Conservation (phyloP, 1,140 invertebrate species). For the Halotydeus destructor region DNA sequence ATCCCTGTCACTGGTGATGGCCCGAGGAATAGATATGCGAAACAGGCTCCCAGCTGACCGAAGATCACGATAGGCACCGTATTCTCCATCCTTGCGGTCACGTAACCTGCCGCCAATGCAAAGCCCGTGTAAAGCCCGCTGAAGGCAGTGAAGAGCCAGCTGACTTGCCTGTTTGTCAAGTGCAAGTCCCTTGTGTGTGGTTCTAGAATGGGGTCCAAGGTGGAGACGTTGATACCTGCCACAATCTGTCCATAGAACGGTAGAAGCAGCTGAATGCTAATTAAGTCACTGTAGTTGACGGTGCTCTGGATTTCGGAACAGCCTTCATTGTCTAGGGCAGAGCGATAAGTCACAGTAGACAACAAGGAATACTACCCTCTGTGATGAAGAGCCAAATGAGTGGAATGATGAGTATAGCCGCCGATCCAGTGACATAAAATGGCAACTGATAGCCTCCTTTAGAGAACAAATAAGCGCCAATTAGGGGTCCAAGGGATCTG, state of each 20-base stretch:
- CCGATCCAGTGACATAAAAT: constrained; percentile 44
- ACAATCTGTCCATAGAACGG: constrained; percentile 40
- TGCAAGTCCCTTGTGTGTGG: constrained; percentile 36
- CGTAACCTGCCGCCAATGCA: constrained; percentile 46
- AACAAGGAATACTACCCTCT: not conserved
- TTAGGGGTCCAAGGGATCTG: constrained; percentile 48
- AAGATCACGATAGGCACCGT: constrained; percentile 36
- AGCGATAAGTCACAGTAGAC: not conserved
- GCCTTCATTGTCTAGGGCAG: not conserved
- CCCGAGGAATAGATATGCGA: constrained; percentile 41
- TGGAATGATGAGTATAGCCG: constrained; percentile 38
- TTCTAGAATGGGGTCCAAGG: constrained; percentile 50
- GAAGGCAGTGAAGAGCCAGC: constrained; percentile 45
- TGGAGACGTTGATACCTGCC: constrained; percentile 44
- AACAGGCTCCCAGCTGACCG: constrained; percentile 36
- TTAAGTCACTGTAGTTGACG: not conserved
- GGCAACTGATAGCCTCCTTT: constrained; percentile 48
- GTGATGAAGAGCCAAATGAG: constrained; percentile 26
- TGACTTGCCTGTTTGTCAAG: constrained; percentile 25
- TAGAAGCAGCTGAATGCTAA: constrained; percentile 41
- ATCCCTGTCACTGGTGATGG: constrained; percentile 39
- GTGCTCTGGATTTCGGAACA: not conserved
- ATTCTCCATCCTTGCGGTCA: constrained; percentile 36
- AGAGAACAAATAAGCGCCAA: constrained; percentile 52
- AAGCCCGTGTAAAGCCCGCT: constrained; percentile 46